Conservation (phyloP, 2,797 vertebrate species). For the Garrulus glandarius region DNA sequence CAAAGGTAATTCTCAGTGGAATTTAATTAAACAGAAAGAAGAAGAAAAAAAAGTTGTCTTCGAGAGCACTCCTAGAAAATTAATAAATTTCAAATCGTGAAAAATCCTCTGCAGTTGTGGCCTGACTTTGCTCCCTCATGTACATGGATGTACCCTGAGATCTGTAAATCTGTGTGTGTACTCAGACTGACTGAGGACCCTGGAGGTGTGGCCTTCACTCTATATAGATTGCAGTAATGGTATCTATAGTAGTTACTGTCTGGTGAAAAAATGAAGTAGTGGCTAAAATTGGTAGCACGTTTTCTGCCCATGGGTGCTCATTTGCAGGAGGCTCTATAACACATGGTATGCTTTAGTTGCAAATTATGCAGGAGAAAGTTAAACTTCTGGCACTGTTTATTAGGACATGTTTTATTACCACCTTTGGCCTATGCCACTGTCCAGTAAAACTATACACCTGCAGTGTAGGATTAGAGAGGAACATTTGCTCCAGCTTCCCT, state of each 20-base stretch:
- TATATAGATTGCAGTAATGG: neutral
- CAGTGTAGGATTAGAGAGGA: neutral
- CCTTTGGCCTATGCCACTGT: neutral
- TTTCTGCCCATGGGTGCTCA: neutral
- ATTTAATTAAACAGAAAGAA: slow-evolving; percentile 1
- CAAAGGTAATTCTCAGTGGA: neutral
- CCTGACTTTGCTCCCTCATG: neutral
- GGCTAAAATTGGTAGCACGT: neutral
- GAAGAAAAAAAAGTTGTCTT: neutral
- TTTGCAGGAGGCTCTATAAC: neutral
- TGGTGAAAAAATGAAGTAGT: neutral
- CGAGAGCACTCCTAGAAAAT: neutral
- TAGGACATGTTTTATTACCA: neutral
- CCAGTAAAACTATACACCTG: neutral
- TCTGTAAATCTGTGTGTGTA: neutral
- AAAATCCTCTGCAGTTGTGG: neutral
- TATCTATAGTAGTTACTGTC: neutral
- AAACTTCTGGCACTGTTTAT: neutral
- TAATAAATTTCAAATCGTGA: neutral
- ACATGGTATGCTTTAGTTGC: neutral
- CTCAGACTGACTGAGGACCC: neutral
- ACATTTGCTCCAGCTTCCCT: neutral
- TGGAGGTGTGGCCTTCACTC: neutral
- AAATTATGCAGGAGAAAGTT: neutral
- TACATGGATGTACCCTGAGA: neutral